Evolutionary conservation across 1,140 invertebrate species (phyloP), one percentile per base, ranked within the genome.

Genomic region (Ceratitis capitata): DNA sequence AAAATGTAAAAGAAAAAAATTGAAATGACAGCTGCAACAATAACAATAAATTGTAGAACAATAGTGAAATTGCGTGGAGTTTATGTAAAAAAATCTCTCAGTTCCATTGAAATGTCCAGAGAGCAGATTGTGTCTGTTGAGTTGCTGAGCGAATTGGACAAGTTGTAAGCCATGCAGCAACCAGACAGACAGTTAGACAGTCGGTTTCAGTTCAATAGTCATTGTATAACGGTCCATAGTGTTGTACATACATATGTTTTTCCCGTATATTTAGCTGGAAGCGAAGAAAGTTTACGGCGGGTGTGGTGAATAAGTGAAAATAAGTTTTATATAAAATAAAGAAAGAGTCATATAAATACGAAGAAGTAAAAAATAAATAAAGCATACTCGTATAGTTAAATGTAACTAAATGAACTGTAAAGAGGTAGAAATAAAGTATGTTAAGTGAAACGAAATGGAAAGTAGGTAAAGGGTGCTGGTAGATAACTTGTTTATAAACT

Each of bases 11-110:
- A 69, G 35, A 29, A 69, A 19, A 6, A 42, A 26, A 16, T 6
- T 1, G 39, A 26, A n/a, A 6, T 45, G 39, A 23, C 26, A 26
- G 39, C n/a, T 6, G 19, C 35, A 78, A 45, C 69, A 78, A 78
- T 45, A 78, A 78, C 69, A 39, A 78, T 47, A 78, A 78, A 78
- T 78, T 45, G 26, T 78, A 78, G 39, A 78, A 78, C n/a, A 47
- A 23, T 23, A 78, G 69, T 47, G n/a, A 78, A 78, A 47, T n/a
- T 45, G 35, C 32, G 58, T 12, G 23, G 32, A 42, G 39, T n/a
- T n/a, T n/a, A n/a, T 12, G 42, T 61, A 42, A 78, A 78, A 29
- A 78, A 45, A 78, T 45, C 19, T 45, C 19, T 10, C 42, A 78
- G 42, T 69, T 35, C 35, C 19, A 78, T n/a, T 78, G 69, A 45